These are phyloP conservation scores for Hydrochoerus hydrochaeris DNA, from an alignment of 2,113 vertebrate genomes.

Conservation along the genomic window DNA sequence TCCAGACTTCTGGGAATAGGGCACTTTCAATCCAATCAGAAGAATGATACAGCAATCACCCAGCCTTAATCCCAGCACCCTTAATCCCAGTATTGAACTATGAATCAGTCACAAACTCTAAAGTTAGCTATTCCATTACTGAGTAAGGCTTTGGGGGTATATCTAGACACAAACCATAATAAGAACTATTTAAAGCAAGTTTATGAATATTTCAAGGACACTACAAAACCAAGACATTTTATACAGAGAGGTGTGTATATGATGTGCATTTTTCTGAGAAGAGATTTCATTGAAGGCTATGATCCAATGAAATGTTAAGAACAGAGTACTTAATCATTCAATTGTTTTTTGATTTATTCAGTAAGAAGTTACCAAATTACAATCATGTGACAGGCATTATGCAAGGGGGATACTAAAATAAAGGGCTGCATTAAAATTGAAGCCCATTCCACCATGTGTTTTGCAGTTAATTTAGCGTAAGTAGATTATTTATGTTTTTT, in stretches of 20 bases:
- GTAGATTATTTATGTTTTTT: not conserved
- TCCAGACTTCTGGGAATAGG: not conserved
- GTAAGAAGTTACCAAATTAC: not conserved
- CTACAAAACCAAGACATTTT: not conserved
- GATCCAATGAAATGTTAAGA: not conserved
- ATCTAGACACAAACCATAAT: not conserved
- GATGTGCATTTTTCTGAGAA: not conserved
- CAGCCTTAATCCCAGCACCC: not conserved
- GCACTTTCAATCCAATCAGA: not conserved
- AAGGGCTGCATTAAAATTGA: not conserved
- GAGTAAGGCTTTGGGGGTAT: not conserved
- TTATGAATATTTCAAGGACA: not conserved
- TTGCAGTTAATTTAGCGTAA: not conserved
- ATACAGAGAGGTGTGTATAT: not conserved
- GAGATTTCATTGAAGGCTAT: not conserved
- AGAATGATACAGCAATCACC: not conserved
- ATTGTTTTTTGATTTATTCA: not conserved
- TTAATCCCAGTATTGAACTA: not conserved
- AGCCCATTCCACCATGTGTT: not conserved
- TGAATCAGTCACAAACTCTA: not conserved
- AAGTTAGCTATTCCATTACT: not conserved
- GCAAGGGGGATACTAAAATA: not conserved
- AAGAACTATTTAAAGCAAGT: constrained; percentile 9
- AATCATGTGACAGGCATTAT: too few species aligned
- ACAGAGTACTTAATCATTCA: constrained; percentile 10